Percentiles rank a stretch among this genome's conserved stretches.
phyloP scores from a whole-genome alignment of 2,888 invertebrate species.

The Sarcophaga rosellei region DNA sequence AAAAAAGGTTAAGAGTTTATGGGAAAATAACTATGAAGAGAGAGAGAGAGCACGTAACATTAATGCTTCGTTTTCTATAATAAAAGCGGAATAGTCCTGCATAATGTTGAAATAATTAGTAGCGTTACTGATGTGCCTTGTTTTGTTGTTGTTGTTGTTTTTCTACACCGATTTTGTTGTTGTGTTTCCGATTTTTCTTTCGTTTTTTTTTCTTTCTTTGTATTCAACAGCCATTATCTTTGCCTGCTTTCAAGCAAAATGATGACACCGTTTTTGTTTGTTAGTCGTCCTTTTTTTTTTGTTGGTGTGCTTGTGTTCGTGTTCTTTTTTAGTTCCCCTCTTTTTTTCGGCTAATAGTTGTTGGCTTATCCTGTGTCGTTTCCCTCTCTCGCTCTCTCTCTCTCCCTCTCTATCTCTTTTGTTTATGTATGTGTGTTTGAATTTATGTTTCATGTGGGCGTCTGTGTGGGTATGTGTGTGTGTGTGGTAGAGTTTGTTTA shows the following conservation, averaged over 20 bases:
- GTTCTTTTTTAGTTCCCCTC: slow-evolving; percentile 1
- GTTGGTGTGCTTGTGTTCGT: slow-evolving; percentile 1
- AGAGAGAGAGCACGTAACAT: neutral
- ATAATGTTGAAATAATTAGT: slow-evolving; percentile 71
- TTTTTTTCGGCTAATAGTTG: slow-evolving; percentile 30
- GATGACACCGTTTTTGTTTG: neutral
- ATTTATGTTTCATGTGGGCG: neutral
- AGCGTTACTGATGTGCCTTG: slow-evolving; percentile 56
- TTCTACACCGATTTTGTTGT: slow-evolving; percentile 21
- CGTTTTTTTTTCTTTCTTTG: slow-evolving; percentile 10
- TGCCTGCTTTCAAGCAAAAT: neutral
- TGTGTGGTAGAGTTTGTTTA: neutral
- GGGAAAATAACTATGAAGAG: too few species aligned
- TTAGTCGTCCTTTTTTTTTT: neutral
- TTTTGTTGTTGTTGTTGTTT: neutral
- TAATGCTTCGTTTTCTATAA: slow-evolving; percentile 60
- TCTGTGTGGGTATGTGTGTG: neutral
- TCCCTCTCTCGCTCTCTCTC: too few species aligned
- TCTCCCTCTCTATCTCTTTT: neutral
- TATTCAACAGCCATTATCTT: slow-evolving; percentile 40
- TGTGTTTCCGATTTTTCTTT: neutral
- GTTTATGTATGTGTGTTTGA: neutral
- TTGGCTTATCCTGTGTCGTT: slow-evolving; percentile 4
- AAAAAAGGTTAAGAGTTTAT: too few species aligned
- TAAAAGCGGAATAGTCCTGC: slow-evolving; percentile 70